phyloP scores from a whole-genome alignment of 2,888 invertebrate genomes.

The Branchipolynoe longqiensis region DNA sequence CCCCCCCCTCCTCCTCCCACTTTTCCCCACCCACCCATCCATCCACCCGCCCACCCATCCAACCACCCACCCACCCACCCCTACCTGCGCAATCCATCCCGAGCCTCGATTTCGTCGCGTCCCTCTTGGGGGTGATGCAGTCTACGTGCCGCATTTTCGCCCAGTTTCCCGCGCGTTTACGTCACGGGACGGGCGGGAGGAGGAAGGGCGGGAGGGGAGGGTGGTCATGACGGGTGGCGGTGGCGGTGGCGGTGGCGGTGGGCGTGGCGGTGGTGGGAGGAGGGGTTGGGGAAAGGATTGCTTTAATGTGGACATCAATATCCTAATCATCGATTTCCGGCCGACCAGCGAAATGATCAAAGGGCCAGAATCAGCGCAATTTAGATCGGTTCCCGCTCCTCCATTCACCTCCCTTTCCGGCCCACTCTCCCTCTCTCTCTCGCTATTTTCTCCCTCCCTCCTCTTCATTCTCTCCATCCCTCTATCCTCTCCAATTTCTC shows the following conservation, averaged over 20 bases:
- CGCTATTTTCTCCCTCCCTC: not conserved
- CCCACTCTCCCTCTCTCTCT: not conserved
- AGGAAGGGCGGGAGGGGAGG: no score
- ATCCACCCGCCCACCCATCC: no score
- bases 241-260: no score
- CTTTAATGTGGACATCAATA: conserved; percentile 31
- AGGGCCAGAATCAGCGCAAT: conserved; percentile 23
- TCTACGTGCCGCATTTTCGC: conserved; percentile 14
- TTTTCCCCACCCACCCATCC: no score
- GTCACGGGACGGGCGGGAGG: no score
- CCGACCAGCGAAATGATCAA: conserved; percentile 7
- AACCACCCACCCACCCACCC: no score
- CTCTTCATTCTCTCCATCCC: not conserved
- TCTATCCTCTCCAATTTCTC: not conserved
- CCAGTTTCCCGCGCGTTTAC: not conserved
- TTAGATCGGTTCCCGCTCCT: not conserved
- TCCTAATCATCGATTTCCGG: conserved; percentile 51
- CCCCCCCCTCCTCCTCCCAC: no score
- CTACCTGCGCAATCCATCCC: no score
- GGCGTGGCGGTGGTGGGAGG: no score
- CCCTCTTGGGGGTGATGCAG: not conserved
- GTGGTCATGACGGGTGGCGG: no score
- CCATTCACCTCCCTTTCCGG: not conserved
- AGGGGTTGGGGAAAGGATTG: no score
- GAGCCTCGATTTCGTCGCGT: no score